Evolutionary conservation across 1,140 invertebrate species (phyloP), one percentile per base, ranked within the genome.

Genomic region (Oryzaephilus surinamensis): DNA sequence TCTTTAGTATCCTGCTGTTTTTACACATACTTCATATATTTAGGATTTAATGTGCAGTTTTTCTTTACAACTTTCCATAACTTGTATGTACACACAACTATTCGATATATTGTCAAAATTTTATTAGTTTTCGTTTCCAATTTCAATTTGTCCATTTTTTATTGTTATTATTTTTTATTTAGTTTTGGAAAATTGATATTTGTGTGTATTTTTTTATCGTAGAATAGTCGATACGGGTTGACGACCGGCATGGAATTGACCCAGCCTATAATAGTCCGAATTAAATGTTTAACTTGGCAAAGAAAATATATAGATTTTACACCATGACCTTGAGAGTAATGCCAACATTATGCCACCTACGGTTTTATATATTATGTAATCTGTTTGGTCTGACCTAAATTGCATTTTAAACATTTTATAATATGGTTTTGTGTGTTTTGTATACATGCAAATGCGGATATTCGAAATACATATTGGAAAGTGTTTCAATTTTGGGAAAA

Each of bases 301-400:
- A 29, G 17, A 43, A 35, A 36, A 38, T 28, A 38, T 36, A 34
- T 43, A 38, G 41, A 43, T 32, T 33, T 29, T 43, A 43, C 41
- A 28, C 34, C 32, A 20, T 26, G 41, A 38, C 41, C 41, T 43
- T 43, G 41, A 43, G 39, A 20, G 33, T 41, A 31, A 33, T 41
- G 32, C 33, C 33, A 41, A 41, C 39, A 41, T 36, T 41, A 34
- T n/a, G 23, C 34, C 41, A 43, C 41, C 41, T 43, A 43, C 41
- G 24, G n/a, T n/a, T n/a, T n/a, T n/a, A n/a, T n/a, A 31, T 23
- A 37, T 43, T 36, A 43, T 18, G 33, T 38, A 43, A 43, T 32
- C 15, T 21, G 23, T 41, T 16, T 17, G 31, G 41, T 21, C 26
- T 43, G 41, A 43, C 41, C 41, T 26, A 43, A 38, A 43, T 43